phyloP scores from a whole-genome alignment of 1,140 invertebrate genomes.

The Amphibalanus amphitrite region DNA sequence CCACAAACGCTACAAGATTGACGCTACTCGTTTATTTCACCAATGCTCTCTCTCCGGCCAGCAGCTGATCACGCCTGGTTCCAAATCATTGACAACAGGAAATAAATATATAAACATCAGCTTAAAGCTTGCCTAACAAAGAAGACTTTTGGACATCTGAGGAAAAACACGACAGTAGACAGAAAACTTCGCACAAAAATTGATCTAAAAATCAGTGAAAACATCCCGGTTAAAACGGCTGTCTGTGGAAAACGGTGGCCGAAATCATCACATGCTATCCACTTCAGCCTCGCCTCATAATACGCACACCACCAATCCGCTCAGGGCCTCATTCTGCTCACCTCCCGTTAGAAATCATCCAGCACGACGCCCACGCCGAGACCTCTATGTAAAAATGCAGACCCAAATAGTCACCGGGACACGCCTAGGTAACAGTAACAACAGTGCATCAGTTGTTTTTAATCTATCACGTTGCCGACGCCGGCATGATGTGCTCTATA shows the following conservation, averaged over 20 bases:
- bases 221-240: background rate
- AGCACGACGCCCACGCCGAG: background rate
- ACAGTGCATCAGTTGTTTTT: no score
- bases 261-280: background rate
- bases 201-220: background rate
- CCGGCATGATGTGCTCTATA: no score
- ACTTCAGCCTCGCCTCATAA: background rate
- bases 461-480: background rate
- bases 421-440: background rate
- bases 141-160: background rate
- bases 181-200: background rate
- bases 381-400: no score
- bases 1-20: background rate
- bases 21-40: background rate
- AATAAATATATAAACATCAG: background rate
- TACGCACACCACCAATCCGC: no score
- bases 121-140: background rate
- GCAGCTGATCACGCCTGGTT: background rate
- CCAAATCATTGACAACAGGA: background rate
- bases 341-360: background rate
- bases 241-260: background rate
- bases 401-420: background rate
- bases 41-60: background rate
- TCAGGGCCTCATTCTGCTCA: background rate
- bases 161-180: background rate